Evolutionary conservation across 2,113 vertebrate species (phyloP), one percentile per base, ranked within the genome.

Genomic region (Salvator merianae): DNA sequence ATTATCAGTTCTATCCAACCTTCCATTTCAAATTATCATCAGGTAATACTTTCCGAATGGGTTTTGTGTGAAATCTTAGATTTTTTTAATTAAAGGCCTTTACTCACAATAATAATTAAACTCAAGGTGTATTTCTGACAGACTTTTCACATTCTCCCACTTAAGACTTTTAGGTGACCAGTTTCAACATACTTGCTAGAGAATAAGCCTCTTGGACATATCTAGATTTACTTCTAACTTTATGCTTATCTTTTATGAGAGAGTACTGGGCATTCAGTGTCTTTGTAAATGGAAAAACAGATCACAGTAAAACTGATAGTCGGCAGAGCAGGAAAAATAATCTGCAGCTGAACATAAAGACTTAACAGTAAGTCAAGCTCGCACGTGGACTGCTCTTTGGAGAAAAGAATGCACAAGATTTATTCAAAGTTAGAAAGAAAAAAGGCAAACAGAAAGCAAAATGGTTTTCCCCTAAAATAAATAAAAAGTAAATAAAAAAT

Each of bases 21-120:
- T 30, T 65, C 86, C 12, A 30, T n/a, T n/a, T 88, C 2, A 47
- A 72, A 80, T 76, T 59, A 73, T 16, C 8, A 26, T 12, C 0
- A 0, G 9, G 4, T 68, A 28, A 4, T 26, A 8, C 88, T 89
- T 89, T 80, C 8, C 72, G 63, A 84, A 85, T 8, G 66, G n/a
- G 20, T 65, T 59, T 32, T 79, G 5, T 53, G 3, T 66, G 10
- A 32, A 30, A 81, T 82, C 69, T 59, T 65, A 50, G 2, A 10
- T 43, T n/a, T 70, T 79, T 72, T 81, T 80, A 0, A 30, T 16
- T n/a, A 13, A 82, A 90, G 70, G 14, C 16, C 32, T 55, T 1
- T 84, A 80, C 72, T 28, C 75, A 7, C 20, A 92, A 92, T 92
- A 93, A 93, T 93, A 84, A 62, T 65, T 4, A 84, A 78, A 69